Conservation (phyloP, 2,113 vertebrate genomes). For the Heterotilapia buettikoferi region DNA sequence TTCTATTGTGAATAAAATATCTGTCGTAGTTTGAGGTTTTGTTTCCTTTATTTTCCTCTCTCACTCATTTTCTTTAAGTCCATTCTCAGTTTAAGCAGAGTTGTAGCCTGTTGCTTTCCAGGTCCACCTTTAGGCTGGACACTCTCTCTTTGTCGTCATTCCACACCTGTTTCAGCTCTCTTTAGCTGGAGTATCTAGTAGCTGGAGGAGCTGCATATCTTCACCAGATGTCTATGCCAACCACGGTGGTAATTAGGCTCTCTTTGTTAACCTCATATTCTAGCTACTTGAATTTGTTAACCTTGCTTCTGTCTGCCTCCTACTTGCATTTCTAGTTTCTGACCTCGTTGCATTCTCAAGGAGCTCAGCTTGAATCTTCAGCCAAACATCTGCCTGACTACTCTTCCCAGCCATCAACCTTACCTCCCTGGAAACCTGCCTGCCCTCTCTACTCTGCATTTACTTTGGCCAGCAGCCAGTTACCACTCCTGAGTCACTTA, state of each 20-base stretch:
- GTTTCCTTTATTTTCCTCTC: background rate
- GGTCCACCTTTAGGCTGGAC: background rate
- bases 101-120: background rate
- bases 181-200: background rate
- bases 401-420: background rate
- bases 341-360: background rate
- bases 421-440: background rate
- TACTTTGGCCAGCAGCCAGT: background rate
- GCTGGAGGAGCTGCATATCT: background rate
- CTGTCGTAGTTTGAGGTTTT: background rate
- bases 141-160: background rate
- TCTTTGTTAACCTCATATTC: background rate
- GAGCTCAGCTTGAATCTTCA: background rate
- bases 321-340: background rate
- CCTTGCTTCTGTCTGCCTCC: background rate
- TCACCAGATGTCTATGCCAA: background rate
- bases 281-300: background rate
- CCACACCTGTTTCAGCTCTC: background rate
- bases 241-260: rapidly evolving
- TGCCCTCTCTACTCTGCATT: background rate
- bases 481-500: background rate
- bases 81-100: background rate
- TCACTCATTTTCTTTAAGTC: background rate
- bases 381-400: background rate
- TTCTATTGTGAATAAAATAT: background rate